A percentile compares a stretch with the other conserved stretches of the same genome.
These are phyloP conservation scores for Oreonectes daqikongensis DNA, from an alignment of 2,797 vertebrate genomes.

Conservation along the genomic window DNA sequence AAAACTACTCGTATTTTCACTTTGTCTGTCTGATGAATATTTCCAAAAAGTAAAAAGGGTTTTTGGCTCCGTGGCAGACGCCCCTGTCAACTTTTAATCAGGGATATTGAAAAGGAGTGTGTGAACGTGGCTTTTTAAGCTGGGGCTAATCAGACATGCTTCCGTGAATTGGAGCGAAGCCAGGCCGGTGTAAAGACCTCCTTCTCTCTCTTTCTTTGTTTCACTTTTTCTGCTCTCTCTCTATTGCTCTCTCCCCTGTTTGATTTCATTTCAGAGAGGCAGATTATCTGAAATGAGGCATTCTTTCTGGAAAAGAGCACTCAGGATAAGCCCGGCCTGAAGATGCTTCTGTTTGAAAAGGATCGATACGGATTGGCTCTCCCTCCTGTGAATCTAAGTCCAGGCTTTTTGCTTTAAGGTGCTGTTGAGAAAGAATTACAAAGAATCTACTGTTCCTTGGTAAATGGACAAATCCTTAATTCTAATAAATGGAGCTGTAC, in stretches of 20 bases:
- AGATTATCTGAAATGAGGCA: constrained; percentile 45
- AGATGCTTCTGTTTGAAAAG: constrained; percentile 44
- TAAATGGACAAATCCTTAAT: constrained; percentile 40
- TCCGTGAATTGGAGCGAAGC: constrained; percentile 67
- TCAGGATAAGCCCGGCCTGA: constrained; percentile 47
- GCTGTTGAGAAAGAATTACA: constrained; percentile 14
- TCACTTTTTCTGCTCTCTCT: constrained; percentile 46
- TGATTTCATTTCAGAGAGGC: constrained; percentile 45
- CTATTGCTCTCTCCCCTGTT: constrained; percentile 18
- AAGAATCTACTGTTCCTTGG: constrained; percentile 28
- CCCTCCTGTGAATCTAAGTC: constrained; percentile 16
- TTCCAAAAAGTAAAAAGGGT: constrained; percentile 73
- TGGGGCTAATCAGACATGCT: constrained; percentile 76
- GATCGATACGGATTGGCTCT: constrained; percentile 48
- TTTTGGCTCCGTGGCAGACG: constrained; percentile 68
- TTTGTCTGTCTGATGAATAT: constrained; percentile 73
- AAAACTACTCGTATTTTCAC: constrained; percentile 53
- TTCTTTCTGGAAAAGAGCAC: constrained; percentile 51
- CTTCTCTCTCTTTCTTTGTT: constrained; percentile 43
- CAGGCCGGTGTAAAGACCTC: constrained; percentile 63
- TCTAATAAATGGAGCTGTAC: constrained; percentile 40
- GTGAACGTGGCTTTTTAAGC: constrained; percentile 74
- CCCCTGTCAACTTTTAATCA: constrained; percentile 76
- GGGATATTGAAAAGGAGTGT: constrained; percentile 73
- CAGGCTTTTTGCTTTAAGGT: constrained; percentile 37